Conservation (phyloP, 30 jellyfish, hydroid and myxozoan genomes). For the Morbakka virulenta region DNA sequence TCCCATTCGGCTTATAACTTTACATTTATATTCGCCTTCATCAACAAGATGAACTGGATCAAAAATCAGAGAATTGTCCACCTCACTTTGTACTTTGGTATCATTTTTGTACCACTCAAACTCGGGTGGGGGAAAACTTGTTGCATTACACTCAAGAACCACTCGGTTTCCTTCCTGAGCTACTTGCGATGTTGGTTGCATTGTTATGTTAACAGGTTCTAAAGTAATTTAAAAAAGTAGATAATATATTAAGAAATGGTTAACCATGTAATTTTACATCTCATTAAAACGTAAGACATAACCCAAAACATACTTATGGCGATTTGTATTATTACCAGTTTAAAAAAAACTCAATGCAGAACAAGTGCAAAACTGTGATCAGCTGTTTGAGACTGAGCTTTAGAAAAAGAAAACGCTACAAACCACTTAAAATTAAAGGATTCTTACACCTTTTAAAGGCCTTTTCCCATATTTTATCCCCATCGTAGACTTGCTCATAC, state of each 20-base stretch:
- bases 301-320: no score
- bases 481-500: no score
- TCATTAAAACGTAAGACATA: not conserved
- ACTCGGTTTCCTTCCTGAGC: slow-evolving; percentile 36
- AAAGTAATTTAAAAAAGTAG: not conserved
- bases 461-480: no score
- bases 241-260: not conserved
- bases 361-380: no score
- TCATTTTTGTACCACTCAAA: slow-evolving; percentile 78
- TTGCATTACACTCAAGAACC: slow-evolving; percentile 57
- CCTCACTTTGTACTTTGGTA: slow-evolving; percentile 40
- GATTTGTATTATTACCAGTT: no score
- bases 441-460: no score
- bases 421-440: no score
- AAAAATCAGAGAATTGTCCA: slow-evolving; percentile 42
- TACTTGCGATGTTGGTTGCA: slow-evolving; percentile 66
- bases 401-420: no score
- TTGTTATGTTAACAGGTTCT: slow-evolving; percentile 74
- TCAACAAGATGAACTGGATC: slow-evolving; percentile 22
- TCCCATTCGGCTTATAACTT: slow-evolving; percentile 63
- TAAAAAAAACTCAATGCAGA: no score
- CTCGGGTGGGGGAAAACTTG: slow-evolving; percentile 83
- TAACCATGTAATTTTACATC: not conserved
- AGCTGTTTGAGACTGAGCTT: no score
- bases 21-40: slow-evolving; percentile 66